Evolutionary conservation across 2,113 vertebrate species (phyloP).

Genomic region (Thymallus thymallus): DNA sequence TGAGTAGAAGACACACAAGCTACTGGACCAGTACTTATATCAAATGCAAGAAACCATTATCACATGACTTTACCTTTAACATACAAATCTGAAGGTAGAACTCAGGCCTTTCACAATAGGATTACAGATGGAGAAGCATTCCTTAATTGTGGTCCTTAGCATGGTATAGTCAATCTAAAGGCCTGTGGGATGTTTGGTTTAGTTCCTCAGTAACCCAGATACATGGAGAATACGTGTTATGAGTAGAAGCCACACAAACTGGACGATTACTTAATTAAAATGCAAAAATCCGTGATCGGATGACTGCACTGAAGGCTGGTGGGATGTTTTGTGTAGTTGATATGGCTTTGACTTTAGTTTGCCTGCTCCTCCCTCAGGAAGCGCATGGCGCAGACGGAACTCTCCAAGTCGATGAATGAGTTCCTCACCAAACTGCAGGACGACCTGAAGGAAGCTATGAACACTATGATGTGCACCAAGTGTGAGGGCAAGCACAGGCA

Average conservation of each 20-base stretch:
- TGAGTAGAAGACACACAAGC: slow-evolving; percentile 67
- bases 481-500: slow-evolving; percentile 95
- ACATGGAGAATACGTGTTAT: not conserved
- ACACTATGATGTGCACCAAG: slow-evolving; percentile 95
- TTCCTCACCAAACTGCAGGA: slow-evolving; percentile 91
- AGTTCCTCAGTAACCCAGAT: not conserved
- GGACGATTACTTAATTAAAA: no score
- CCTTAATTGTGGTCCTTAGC: not conserved
- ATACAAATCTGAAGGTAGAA: not conserved
- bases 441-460: slow-evolving; percentile 92
- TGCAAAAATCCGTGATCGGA: no score
- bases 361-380: slow-evolving; percentile 71
- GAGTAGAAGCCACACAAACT: no score
- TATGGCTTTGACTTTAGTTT: not conserved
- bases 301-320: no score
- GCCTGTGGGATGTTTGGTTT: not conserved
- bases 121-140: no score
- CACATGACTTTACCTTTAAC: not conserved
- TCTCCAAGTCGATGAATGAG: slow-evolving; percentile 88
- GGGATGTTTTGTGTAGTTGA: no score
- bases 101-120: no score
- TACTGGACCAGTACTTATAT: not conserved
- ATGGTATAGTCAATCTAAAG: not conserved
- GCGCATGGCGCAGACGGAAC: slow-evolving; percentile 85
- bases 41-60: not conserved